These are phyloP conservation scores for Neotoma lepida DNA, from an alignment of 2,113 vertebrate genomes.

Conservation along the genomic window DNA sequence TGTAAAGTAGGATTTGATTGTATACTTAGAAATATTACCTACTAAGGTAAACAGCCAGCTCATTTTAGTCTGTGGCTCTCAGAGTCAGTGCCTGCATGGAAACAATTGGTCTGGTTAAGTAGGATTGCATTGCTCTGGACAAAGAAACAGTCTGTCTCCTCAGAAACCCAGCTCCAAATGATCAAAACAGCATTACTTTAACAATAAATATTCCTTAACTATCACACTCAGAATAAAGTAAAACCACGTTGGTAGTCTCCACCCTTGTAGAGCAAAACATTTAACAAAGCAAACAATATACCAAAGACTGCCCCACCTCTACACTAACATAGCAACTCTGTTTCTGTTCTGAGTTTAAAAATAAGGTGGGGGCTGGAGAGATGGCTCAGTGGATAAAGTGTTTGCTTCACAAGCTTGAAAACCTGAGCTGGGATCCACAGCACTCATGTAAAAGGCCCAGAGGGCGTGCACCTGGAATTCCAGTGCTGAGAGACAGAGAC, in stretches of 20 bases:
- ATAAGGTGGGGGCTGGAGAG: neutral
- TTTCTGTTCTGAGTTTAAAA: conserved; percentile 40
- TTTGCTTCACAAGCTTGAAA: neutral
- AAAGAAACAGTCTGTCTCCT: conserved; percentile 16
- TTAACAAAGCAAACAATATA: conserved; percentile 7
- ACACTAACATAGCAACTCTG: neutral
- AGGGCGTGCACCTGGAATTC: neutral
- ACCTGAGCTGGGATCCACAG: neutral
- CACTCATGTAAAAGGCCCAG: neutral
- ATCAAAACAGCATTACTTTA: neutral
- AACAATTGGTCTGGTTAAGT: neutral
- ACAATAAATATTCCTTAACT: neutral
- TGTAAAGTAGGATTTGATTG: conserved; percentile 29
- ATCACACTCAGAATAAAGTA: neutral
- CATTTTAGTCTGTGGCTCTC: conserved; percentile 28
- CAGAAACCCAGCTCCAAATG: neutral
- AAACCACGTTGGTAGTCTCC: neutral
- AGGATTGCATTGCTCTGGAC: neutral
- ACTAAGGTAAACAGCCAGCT: neutral
- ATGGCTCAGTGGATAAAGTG: neutral
- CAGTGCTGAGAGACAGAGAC: neutral
- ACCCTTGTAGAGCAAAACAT: conserved; percentile 15
- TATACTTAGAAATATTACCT: conserved; percentile 47
- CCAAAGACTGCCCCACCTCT: neutral
- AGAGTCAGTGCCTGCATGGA: neutral